Percentiles rank a stretch among this genome's conserved stretches.
These are phyloP conservation scores for Nipponacmea schrenckii DNA, from an alignment of 2,888 invertebrate genomes.

Conservation along the genomic window DNA sequence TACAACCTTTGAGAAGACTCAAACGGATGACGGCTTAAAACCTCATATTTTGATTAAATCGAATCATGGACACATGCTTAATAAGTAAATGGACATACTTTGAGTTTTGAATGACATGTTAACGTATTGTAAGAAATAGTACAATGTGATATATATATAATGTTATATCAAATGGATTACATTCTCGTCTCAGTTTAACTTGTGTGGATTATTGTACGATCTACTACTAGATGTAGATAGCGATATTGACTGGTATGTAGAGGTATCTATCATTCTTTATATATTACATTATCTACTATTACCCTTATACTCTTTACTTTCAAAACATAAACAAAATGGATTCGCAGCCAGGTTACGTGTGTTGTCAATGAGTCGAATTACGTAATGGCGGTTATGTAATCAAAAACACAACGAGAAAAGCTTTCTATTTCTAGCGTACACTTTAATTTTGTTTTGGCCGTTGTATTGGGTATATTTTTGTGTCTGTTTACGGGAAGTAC, in stretches of 20 bases:
- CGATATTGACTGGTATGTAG: too few species aligned
- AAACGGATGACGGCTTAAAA: constrained; percentile 1
- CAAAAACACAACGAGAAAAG: neutral
- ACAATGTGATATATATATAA: too few species aligned
- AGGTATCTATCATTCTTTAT: too few species aligned
- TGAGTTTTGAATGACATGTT: neutral
- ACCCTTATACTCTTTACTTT: too few species aligned
- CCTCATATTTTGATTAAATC: constrained; percentile 5
- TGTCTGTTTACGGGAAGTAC: too few species aligned
- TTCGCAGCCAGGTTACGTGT: too few species aligned
- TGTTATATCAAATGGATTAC: neutral
- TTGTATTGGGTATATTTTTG: too few species aligned
- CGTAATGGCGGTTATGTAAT: constrained; percentile 4
- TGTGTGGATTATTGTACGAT: neutral
- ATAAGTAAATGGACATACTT: constrained; percentile 4
- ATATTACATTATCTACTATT: too few species aligned
- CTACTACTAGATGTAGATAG: neutral
- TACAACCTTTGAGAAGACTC: constrained; percentile 8
- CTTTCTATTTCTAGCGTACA: too few species aligned
- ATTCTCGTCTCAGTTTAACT: neutral
- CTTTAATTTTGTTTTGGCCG: too few species aligned
- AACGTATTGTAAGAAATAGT: neutral
- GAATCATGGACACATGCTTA: constrained; percentile 2
- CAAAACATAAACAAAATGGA: too few species aligned
- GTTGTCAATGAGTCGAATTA: neutral